Conservation (phyloP, 1,140 invertebrate species). For the Drosophila erecta region DNA sequence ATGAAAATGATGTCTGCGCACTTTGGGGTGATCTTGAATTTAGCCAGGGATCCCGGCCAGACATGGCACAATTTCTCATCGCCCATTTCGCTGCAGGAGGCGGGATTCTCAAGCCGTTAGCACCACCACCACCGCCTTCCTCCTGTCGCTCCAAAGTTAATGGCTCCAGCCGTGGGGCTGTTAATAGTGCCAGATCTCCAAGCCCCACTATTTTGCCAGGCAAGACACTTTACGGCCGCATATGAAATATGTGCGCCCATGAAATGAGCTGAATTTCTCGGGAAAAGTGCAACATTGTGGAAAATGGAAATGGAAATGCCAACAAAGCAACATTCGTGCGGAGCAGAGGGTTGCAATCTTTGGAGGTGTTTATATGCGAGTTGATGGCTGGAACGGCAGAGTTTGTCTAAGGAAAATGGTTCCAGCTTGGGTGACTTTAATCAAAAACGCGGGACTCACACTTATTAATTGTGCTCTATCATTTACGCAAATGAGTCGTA, state of each 20-base stretch:
- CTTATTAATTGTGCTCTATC: neutral
- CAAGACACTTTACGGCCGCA: constrained; percentile 63
- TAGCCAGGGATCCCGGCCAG: constrained; percentile 26
- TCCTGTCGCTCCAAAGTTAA: constrained; percentile 8
- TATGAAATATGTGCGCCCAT: constrained; percentile 80
- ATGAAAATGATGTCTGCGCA: constrained; percentile 45
- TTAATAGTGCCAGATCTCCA: constrained; percentile 46
- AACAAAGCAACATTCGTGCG: constrained; percentile 17
- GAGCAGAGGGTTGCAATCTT: constrained; percentile 15
- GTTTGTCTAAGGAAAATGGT: neutral
- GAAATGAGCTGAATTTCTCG: constrained; percentile 77
- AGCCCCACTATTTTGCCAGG: neutral
- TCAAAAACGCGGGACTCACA: neutral
- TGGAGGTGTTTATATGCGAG: constrained; percentile 27
- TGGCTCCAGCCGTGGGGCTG: constrained; percentile 45
- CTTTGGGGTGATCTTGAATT: constrained; percentile 67
- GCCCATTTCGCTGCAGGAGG: constrained; percentile 73
- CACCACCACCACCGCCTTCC: constrained; percentile 8
- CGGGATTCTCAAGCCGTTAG: constrained; percentile 28
- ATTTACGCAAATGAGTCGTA: neutral
- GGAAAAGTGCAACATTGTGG: constrained; percentile 83
- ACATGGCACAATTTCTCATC: constrained; percentile 78
- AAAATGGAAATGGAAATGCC: constrained; percentile 60
- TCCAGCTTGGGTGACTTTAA: neutral
- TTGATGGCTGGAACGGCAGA: constrained; percentile 5